These are phyloP conservation scores for Mugil cephalus DNA, from an alignment of 2,113 vertebrate genomes.

Conservation along the genomic window DNA sequence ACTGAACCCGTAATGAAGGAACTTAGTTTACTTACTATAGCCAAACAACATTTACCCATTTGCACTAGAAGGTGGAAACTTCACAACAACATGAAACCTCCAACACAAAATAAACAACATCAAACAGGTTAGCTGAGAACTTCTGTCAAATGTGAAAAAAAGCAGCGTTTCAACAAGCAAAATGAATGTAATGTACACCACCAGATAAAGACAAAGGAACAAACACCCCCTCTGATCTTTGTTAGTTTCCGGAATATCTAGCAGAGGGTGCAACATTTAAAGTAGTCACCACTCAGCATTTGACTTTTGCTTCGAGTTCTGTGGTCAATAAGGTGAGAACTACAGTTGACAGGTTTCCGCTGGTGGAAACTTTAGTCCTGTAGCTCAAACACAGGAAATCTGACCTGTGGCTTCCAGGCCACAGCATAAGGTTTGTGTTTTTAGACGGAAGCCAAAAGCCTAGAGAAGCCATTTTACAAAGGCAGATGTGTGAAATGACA, in stretches of 20 bases:
- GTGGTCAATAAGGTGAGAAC: constrained; percentile 21
- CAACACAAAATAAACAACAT: too few species aligned
- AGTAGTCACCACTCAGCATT: neutral
- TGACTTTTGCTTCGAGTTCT: neutral
- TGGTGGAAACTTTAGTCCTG: constrained; percentile 46
- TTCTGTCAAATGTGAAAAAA: too few species aligned
- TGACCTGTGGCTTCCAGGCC: constrained; percentile 7
- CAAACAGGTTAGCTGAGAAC: too few species aligned
- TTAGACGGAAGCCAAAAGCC: neutral
- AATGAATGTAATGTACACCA: too few species aligned
- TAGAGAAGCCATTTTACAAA: neutral
- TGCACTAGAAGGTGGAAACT: too few species aligned
- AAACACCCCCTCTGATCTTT: neutral
- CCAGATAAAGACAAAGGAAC: too few species aligned
- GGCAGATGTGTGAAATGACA: neutral
- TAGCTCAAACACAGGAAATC: constrained; percentile 20
- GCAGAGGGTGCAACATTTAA: neutral
- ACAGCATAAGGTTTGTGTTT: neutral
- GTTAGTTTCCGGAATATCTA: too few species aligned
- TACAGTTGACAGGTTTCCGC: constrained; percentile 21
- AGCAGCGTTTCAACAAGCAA: too few species aligned
- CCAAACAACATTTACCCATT: too few species aligned
- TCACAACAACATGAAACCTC: too few species aligned
- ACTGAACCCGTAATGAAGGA: too few species aligned
- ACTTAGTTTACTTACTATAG: too few species aligned